Evolutionary conservation across 2,797 vertebrate species (phyloP).

Genomic region (Thunnus albacares): DNA sequence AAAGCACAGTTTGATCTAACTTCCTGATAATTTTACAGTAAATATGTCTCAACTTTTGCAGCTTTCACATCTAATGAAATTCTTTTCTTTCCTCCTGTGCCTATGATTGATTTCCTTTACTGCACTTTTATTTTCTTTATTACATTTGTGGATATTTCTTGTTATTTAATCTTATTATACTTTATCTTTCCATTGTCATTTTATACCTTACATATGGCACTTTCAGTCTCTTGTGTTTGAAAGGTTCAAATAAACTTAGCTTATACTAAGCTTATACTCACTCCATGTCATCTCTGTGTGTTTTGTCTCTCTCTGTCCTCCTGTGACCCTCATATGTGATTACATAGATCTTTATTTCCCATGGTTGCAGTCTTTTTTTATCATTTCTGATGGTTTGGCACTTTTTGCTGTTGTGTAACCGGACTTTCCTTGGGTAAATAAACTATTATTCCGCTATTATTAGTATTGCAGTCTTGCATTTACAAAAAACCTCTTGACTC

Average conservation of each 20-base stretch:
- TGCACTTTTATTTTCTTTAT: background rate
- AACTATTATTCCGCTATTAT: background rate
- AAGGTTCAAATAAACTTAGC: background rate
- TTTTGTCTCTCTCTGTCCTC: background rate
- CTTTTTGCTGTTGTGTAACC: background rate
- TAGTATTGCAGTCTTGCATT: background rate
- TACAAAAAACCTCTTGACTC: background rate
- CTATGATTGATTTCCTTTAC: background rate
- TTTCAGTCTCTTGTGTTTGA: background rate
- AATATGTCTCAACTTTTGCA: background rate
- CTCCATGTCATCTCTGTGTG: background rate
- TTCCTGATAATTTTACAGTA: background rate
- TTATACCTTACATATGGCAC: background rate
- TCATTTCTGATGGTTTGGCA: background rate
- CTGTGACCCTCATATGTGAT: background rate
- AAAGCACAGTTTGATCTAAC: background rate
- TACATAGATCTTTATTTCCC: background rate
- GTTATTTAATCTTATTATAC: background rate
- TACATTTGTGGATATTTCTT: background rate
- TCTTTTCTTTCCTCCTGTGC: background rate
- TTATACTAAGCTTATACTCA: background rate
- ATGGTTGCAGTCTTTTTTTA: background rate
- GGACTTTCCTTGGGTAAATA: background rate
- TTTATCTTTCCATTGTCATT: background rate
- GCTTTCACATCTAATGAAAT: background rate